Evolutionary conservation across 2,888 invertebrate genomes (phyloP).

Genomic region (Clepsis dumicolana): DNA sequence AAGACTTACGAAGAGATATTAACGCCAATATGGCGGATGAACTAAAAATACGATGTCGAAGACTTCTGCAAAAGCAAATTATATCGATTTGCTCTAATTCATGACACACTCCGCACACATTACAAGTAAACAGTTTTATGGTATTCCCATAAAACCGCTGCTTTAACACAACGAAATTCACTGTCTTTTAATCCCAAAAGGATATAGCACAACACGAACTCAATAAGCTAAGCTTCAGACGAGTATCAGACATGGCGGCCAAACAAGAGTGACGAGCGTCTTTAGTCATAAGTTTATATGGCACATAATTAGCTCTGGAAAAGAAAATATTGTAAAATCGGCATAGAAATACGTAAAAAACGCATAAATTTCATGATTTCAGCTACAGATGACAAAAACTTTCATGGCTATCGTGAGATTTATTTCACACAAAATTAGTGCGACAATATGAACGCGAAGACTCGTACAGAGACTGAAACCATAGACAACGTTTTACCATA

Average conservation of each 20-base stretch:
- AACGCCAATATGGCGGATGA: conserved; percentile 90
- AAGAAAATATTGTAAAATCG: conserved; percentile 78
- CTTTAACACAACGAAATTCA: conserved; percentile 72
- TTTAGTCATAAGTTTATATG: conserved; percentile 68
- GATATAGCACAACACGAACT: conserved; percentile 85
- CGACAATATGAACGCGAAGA: conserved; percentile 38
- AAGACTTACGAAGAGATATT: conserved; percentile 86
- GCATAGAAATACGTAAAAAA: conserved; percentile 70
- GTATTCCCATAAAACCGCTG: conserved; percentile 70
- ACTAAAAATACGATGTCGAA: conserved; percentile 86
- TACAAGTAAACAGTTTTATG: conserved; percentile 71
- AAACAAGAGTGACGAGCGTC: conserved; percentile 81
- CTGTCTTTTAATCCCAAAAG: conserved; percentile 79
- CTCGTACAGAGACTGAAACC: conserved; percentile 43
- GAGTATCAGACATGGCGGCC: conserved; percentile 79
- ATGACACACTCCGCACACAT: conserved; percentile 77
- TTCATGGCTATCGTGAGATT: conserved; percentile 65
- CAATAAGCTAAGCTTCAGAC: conserved; percentile 79
- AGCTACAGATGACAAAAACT: conserved; percentile 71
- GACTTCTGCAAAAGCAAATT: conserved; percentile 79
- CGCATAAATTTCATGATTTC: conserved; percentile 71
- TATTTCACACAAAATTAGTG: conserved; percentile 47
- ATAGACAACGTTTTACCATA: conserved; percentile 30
- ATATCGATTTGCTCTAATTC: conserved; percentile 74
- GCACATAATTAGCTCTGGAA: conserved; percentile 68